Evolutionary conservation across 2,888 invertebrate species (phyloP).

Genomic region (Miltochrista miniata): DNA sequence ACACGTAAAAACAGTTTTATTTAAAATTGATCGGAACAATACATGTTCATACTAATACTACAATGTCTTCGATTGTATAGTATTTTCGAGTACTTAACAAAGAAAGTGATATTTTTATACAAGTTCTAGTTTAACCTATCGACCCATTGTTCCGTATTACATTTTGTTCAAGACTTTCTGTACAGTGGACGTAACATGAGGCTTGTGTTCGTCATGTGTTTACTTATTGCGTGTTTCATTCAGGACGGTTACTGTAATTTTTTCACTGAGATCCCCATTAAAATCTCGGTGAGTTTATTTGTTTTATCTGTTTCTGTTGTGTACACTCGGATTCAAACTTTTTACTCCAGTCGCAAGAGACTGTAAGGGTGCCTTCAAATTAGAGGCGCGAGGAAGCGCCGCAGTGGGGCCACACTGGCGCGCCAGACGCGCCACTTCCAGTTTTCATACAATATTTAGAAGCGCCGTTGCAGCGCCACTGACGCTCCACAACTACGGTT

Average conservation of each 20-base stretch:
- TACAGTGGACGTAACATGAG: constrained; percentile 5
- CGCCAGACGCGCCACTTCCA: too few relatives aligned
- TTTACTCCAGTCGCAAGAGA: too few relatives aligned
- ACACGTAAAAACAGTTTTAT: neutral
- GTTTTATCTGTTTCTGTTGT: neutral
- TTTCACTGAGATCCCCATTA: neutral
- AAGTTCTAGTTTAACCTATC: neutral
- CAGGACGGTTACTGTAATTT: neutral
- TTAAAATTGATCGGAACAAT: neutral
- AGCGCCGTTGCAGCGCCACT: too few relatives aligned
- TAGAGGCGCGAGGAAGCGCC: too few relatives aligned
- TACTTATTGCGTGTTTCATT: neutral
- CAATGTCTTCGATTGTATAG: neutral
- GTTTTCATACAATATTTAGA: too few relatives aligned
- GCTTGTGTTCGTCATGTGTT: neutral
- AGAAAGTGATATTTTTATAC: neutral
- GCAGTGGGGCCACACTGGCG: too few relatives aligned
- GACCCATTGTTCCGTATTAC: constrained; percentile 5
- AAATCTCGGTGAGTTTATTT: neutral
- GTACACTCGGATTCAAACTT: too few relatives aligned
- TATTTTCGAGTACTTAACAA: neutral
- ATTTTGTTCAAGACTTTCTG: constrained; percentile 13
- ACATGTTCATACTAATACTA: neutral
- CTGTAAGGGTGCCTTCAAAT: too few relatives aligned
- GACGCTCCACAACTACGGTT: too few relatives aligned